phyloP scores from a whole-genome alignment of 1,140 invertebrate species.

The Drosophila gunungcola region DNA sequence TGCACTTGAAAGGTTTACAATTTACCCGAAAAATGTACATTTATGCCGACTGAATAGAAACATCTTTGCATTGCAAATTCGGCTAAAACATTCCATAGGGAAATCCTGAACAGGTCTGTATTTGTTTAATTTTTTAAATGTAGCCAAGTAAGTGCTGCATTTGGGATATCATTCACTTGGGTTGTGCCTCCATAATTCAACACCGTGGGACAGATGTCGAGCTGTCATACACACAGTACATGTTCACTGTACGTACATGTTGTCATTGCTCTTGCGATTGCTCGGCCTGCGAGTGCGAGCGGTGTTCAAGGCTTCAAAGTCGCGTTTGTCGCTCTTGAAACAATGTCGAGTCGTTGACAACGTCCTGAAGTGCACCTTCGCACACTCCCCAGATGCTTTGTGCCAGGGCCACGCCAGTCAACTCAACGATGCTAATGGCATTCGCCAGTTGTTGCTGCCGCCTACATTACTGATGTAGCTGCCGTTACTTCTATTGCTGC shows the following conservation, averaged over 20 bases:
- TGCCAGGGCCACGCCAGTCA: conserved; percentile 48
- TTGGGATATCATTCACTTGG: not conserved
- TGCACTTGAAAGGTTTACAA: too few species aligned
- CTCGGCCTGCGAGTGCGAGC: conserved; percentile 26
- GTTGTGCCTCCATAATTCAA: conserved; percentile 14
- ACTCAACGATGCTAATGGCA: conserved; percentile 64
- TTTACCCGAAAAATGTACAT: too few species aligned
- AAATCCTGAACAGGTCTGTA: not conserved
- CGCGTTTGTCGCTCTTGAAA: conserved; percentile 72
- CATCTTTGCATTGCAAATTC: too few species aligned
- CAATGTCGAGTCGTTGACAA: conserved; percentile 78
- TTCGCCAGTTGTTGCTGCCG: conserved; percentile 66
- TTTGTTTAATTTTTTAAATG: not conserved
- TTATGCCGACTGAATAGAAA: too few species aligned
- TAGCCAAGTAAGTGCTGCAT: not conserved
- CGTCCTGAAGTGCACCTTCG: conserved; percentile 59
- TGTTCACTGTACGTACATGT: conserved; percentile 43
- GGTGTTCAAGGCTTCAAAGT: conserved; percentile 61
- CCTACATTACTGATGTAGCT: conserved; percentile 20
- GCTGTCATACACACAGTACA: conserved; percentile 6
- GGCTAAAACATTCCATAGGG: not conserved
- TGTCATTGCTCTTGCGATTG: conserved; percentile 52
- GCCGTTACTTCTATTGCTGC: conserved; percentile 11
- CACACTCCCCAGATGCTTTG: conserved; percentile 25
- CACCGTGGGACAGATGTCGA: conserved; percentile 12